Percentiles rank a stretch among this genome's conserved stretches.
These are phyloP conservation scores for Pipistrellus pygmaeus DNA, from an alignment of 2,797 vertebrate species.

Conservation along the genomic window DNA sequence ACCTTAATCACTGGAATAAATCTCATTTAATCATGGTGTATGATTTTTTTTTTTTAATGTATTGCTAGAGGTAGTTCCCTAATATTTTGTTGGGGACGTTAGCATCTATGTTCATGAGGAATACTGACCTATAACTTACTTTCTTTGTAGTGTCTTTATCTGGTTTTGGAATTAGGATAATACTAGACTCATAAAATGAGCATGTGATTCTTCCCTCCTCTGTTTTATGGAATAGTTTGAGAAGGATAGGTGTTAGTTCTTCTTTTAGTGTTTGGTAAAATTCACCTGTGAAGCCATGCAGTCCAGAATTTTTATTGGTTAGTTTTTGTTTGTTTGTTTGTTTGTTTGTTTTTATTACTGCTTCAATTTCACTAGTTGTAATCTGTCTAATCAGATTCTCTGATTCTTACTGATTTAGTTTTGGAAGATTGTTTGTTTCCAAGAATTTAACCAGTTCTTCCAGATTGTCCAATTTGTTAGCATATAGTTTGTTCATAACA, in stretches of 20 bases:
- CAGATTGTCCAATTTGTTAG: not conserved
- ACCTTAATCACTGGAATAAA: not conserved
- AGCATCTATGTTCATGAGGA: not conserved
- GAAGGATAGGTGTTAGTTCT: not conserved
- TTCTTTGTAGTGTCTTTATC: not conserved
- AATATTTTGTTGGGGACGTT: not conserved
- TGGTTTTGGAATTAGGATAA: not conserved
- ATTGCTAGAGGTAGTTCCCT: not conserved
- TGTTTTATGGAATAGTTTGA: not conserved
- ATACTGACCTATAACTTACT: not conserved
- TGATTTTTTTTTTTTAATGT: not conserved
- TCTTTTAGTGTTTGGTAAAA: not conserved
- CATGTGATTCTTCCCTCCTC: not conserved
- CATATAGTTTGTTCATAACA: not conserved
- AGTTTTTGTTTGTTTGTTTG: not conserved
- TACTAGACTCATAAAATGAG: not conserved
- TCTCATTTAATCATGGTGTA: not conserved
- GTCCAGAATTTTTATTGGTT: not conserved
- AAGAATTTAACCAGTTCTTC: not conserved
- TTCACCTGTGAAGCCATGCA: not conserved
- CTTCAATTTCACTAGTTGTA: not conserved
- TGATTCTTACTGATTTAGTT: not conserved
- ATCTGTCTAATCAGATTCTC: not conserved
- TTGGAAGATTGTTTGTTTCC: not conserved
- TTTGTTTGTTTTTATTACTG: not conserved